Evolutionary conservation across 2,888 invertebrate genomes (phyloP), one percentile per base, ranked within the genome.

Genomic region (Lapara coniferarum): DNA sequence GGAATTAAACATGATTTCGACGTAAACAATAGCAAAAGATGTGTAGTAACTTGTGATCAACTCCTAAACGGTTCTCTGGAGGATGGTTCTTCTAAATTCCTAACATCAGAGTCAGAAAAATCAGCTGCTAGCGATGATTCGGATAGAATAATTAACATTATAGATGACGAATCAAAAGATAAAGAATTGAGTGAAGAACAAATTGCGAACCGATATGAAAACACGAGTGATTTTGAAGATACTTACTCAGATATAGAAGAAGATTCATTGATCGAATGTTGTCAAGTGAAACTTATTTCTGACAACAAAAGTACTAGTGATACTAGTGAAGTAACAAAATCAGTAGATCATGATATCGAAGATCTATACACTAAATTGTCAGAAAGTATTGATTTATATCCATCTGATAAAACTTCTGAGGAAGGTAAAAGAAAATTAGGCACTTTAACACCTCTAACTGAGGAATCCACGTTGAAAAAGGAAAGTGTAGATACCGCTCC

Each of bases 381-480:
- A 10, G 83, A 85, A 71, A 86, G 74, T 70, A 77, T 85, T 13
- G 82, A 87, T 16, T 67, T 83, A n/a, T 73, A 77, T 66, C 69
- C 72, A 7, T 69, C 74, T 4, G 79, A 81, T 8, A 77, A 75
- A 59, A 70, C 77, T 25, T 73, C 71, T 19, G 83, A 85, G 7
- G 74, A 78, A 12, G 80, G 80, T 0, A 75, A 77, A n/a, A 79
- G 73, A 66, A 83, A 78, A 30, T 75, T 85, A 70, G 81, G 79
- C 56, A 75, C 82, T 10, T 77, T 93, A 30, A 88, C 92, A 7
- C 90, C 93, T n/a, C 75, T 93, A 5, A 87, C 89, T 16, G 93
- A 93, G 78, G 93, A 93, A 74, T 86, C 91, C 2, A 73, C 74
- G n/a, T 71, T 75, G n/a, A 87, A 79, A 67, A 86, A 81, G 75